Evolutionary conservation across 2,888 invertebrate species (phyloP).

Genomic region (Eupithecia subumbrata): DNA sequence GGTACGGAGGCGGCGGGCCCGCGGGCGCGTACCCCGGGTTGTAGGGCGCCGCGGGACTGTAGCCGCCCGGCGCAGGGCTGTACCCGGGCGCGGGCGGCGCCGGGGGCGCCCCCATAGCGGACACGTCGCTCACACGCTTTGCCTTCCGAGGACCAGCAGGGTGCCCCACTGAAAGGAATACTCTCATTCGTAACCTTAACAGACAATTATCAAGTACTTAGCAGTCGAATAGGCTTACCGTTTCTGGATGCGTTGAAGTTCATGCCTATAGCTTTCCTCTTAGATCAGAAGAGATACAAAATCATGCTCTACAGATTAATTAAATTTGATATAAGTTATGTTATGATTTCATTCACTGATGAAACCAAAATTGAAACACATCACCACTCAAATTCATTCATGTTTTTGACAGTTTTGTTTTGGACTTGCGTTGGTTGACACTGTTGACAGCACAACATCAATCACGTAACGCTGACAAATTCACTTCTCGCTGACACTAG

Average conservation of each 20-base stretch:
- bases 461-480: no score
- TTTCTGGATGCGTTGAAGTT: slow-evolving; percentile 81
- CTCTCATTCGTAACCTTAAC: slow-evolving; percentile 19
- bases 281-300: slow-evolving; percentile 49
- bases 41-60: slow-evolving; percentile 54
- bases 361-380: slow-evolving; percentile 57
- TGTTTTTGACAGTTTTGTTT: not conserved
- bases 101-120: slow-evolving; percentile 85
- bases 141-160: slow-evolving; percentile 81
- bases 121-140: slow-evolving; percentile 88
- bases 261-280: slow-evolving; percentile 56
- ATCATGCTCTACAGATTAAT: slow-evolving; percentile 63
- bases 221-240: slow-evolving; percentile 55
- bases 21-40: slow-evolving; percentile 59
- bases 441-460: no score
- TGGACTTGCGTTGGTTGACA: not conserved
- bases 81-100: slow-evolving; percentile 71
- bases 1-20: slow-evolving; percentile 66
- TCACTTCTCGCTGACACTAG: no score
- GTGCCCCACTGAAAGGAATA: slow-evolving; percentile 62
- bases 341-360: slow-evolving; percentile 52
- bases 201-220: slow-evolving; percentile 2
- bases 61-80: slow-evolving; percentile 45
- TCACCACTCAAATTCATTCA: slow-evolving; percentile 49
- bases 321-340: slow-evolving; percentile 53